Base-by-base conservation (phyloP, 2,797 vertebrate species). In the Tapirus indicus region DNA sequence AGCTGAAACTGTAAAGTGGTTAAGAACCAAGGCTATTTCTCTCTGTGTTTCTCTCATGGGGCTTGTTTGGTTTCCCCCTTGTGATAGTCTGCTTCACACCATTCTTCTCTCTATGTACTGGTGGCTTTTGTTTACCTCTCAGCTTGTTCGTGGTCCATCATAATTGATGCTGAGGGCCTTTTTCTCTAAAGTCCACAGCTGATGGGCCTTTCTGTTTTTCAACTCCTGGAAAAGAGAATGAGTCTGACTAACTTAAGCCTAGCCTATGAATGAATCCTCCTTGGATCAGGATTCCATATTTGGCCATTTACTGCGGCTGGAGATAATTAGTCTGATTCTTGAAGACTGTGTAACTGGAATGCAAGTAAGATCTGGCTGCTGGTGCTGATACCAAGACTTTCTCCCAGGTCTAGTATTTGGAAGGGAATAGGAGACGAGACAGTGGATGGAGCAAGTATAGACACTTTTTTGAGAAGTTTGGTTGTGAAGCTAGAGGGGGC, bases 401-500 rank as follows among this genome's bases (percentile, higher is more conserved):
- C 41, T 79, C 29, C 38, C 16, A 72, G 25, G 52, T 38, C 72
- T 95, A 11, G 49, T 93, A 29, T 92, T 92, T 79, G 71, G 44
- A 88, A 92, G 66, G 38, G 58, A 56, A 62, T 54, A 41, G 58
- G 66, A 88, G 27, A 52, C 41, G 32, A 92, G 47, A 85, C 27
- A 35, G 4, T 47, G 62, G 83, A 62, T n/a, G 14, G 58, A 93
- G 3, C 66, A 78, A 44, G 27, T 84, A 7, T 69, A 87, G 35
- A 74, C 25, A 82, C 49, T 86, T 44, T 95, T 95, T 88, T 69
- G 52, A 92, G 87, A 89, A 72, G 41, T 80, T 96, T 87, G 47
- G 25, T 93, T 78, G n/a, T 68, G 44, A 93, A 94, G 32, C 68
- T 91, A 21, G 44, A 62, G 47, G 64, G 56, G 74, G n/a, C 84